These are phyloP conservation scores for Ceryle rudis DNA, from an alignment of 2,797 vertebrate species.

Conservation along the genomic window DNA sequence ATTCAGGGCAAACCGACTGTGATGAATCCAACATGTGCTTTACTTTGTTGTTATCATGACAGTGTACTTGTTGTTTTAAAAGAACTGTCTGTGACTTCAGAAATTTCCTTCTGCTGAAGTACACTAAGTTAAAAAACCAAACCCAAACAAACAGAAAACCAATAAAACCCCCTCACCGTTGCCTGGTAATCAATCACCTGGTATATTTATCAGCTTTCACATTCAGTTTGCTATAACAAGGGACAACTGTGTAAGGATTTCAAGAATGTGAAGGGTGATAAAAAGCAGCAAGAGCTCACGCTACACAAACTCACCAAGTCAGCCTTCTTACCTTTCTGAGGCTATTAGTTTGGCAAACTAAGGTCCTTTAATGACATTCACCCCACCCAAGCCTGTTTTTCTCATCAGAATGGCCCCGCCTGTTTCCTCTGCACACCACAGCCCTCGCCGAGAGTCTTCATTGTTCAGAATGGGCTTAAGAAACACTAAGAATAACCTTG, in stretches of 20 bases:
- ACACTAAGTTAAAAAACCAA: neutral
- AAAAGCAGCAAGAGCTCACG: neutral
- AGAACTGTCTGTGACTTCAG: neutral
- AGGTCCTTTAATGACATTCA: conserved; percentile 30
- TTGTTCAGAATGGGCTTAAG: conserved; percentile 28
- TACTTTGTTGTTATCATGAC: neutral
- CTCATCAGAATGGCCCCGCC: conserved; percentile 57
- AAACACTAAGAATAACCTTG: conserved; percentile 24
- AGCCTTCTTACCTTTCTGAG: conserved; percentile 30
- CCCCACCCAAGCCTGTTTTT: conserved; percentile 70
- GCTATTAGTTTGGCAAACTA: neutral
- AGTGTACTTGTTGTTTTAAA: neutral
- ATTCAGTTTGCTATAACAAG: neutral
- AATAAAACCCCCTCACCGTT: neutral
- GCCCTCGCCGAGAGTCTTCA: neutral
- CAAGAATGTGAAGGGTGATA: neutral
- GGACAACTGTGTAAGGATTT: neutral
- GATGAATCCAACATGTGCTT: neutral
- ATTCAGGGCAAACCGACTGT: neutral
- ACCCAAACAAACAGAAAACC: neutral
- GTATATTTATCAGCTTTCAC: neutral
- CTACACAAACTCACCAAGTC: neutral
- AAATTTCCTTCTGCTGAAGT: neutral
- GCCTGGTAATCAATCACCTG: neutral
- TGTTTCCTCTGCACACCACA: conserved; percentile 40